Base-by-base conservation (phyloP, 1,140 invertebrate genomes). In the Zaprionus gabonicus region DNA sequence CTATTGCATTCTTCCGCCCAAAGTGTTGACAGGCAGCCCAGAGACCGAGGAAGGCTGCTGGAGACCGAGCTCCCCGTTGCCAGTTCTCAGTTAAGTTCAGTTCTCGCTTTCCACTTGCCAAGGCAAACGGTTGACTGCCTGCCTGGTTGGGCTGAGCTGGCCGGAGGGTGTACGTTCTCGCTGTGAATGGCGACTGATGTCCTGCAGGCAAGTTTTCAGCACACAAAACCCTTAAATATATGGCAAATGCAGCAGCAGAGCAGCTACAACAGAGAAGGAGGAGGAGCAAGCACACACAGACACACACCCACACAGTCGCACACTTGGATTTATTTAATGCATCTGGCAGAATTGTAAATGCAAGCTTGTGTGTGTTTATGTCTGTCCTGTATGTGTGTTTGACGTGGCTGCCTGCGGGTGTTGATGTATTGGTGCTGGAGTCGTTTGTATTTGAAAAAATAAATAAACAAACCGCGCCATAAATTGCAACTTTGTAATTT, bases 401-500 rank as follows among this genome's bases (percentile, higher is more conserved):
- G n/a, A 17, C 41, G n/a, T 17, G 41, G 15, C n/a, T 59, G 44
- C 20, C 27, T 23, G 49, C 41, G 25, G 34, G 25, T 34, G 17
- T 15, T 25, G 12, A 27, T 59, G 31, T 71, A 23, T 27, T 20
- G 28, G 49, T 68, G 5, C 17, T 9, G 6, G 55, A 31, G 51
- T 66, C 55, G 55, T 44, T 55, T 59, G 68, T 71, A 38, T 71
- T 58, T 69, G 34, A 34, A 49, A 56, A 71, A 60, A 65, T 77
- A 80, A 81, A 84, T 81, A 80, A 80, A 69, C 82, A 80, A 87
- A 76, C 75, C 72, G 76, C 70, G 70, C 80, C 84, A 86, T 86
- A 86, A 88, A 88, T 86, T 87, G 80, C 80, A 87, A 87, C 80
- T 82, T 71, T 82, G 80, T 70, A 72, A 88, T 88, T 87, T 83